Evolutionary conservation across 2,888 invertebrate species (phyloP), one percentile per base, ranked within the genome.

Genomic region (Dicyrtoma fusca): DNA sequence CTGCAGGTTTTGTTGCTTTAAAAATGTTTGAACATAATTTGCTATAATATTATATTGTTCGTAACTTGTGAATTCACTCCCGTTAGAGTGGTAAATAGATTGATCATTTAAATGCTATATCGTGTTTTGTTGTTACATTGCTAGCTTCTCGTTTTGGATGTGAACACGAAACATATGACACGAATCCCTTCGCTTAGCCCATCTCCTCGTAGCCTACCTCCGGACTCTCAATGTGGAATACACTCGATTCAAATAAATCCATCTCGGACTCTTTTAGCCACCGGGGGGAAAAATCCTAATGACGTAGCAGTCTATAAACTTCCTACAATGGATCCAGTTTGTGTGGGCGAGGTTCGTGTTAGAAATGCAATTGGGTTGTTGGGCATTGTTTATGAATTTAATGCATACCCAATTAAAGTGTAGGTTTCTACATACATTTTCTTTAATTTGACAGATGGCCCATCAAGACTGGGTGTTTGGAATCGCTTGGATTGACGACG

Each of bases 231-330:
- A 82, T 92, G 94, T 81, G 97, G 97, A 19, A 93, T 97, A 78
- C 96, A 97, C 86, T 92, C 94, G 72, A 90, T 97, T 79, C 92
- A 95, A 84, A 90, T 97, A 75, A 97, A 97, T 86, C 96, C 97
- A 17, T 96, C 95, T 69, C 78, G 82, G 26, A 93, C 94, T 10
- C 85, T 96, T 77, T 84, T 97, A 74, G 95, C 96, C 53, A 97
- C 97, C 0, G 95, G 95, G 1, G 97, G 93, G 1, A 88, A 92
- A 75, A 94, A 95, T 84, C 94, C 95, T 0, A 93, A 94, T 82
- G 96, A 97, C 84, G 88, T 97, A 77, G 97, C 95, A 14, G 89
- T 97, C 69, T 91, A 91, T 82, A 88, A 92, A 81, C 85, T 97
- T 81, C 97, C 97, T n/a, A 95, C 96, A 0, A 85, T 97, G 75